Evolutionary conservation across 2,888 invertebrate genomes (phyloP), one percentile per base, ranked within the genome.

Genomic region (Drosophila emarginata): DNA sequence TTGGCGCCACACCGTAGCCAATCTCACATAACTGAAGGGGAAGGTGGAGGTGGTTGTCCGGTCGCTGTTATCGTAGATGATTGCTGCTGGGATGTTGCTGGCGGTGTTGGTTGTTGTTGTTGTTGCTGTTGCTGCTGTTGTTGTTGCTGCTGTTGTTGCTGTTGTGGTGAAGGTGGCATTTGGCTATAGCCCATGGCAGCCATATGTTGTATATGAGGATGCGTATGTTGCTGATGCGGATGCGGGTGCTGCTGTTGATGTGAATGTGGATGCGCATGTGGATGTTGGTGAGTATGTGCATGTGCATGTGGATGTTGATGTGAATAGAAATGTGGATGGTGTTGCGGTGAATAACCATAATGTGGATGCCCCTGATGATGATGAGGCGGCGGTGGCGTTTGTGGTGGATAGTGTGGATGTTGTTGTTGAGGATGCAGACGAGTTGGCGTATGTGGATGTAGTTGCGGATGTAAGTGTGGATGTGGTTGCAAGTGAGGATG

Each of bases 1-100:
- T 82, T 87, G 86, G 78, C 87, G 87, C 88, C 82, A 83, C 87
- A 81, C 78, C 76, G 76, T 75, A 79, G 87, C 84, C 88, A 88
- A 67, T 86, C 87, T 84, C 84, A 84, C 76, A 84, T 84, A 45
- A 60, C 52, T 40, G 72, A 72, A 53, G 77, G 79, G 60, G 67
- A 57, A 40, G 65, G 36, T 50, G 65, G 36, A 45, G 23, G 57
- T 11, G 45, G 45, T 45, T 18, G 45, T 45, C 37, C 69, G 40
- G 14, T 53, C n/a, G 26, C 40, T 36, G 7, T 65, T 51, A 2
- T 32, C 26, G 1, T 45, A 59, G 39, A 61, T 72, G 39, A 61
- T 61, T 57, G 66, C 23, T 6, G 72, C 6, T 37, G 73, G 18
- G 59, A 23, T 57, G 66, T 32, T 60, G 69, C 57, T 54, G 69